Percentiles rank a stretch among this genome's conserved stretches.
Evolutionary conservation across 2,797 vertebrate species (phyloP).

Genomic region (Channallabes apus): DNA sequence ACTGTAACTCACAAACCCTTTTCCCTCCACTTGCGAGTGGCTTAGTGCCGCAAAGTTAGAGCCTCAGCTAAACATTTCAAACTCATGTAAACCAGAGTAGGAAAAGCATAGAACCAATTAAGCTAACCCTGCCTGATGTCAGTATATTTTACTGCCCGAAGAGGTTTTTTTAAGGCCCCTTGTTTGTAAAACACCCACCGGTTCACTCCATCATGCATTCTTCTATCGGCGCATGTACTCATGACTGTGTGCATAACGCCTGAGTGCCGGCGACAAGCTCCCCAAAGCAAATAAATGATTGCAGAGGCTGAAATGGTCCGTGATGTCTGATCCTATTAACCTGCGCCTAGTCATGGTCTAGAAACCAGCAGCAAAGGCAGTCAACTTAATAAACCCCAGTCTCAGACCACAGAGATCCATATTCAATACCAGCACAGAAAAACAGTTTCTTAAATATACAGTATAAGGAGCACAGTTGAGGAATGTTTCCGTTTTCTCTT

Average conservation of each 20-base stretch:
- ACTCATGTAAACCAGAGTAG: slow-evolving; percentile 46
- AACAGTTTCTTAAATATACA: slow-evolving; percentile 54
- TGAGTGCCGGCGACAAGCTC: slow-evolving; percentile 73
- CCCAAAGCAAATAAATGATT: slow-evolving; percentile 73
- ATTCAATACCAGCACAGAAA: slow-evolving; percentile 49
- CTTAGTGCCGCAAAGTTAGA: slow-evolving; percentile 50
- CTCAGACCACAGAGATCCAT: slow-evolving; percentile 35
- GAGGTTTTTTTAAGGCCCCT: slow-evolving; percentile 60
- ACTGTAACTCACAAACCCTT: slow-evolving; percentile 38
- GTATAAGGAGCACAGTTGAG: slow-evolving; percentile 46
- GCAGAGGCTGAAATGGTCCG: slow-evolving; percentile 63
- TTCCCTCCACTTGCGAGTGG: slow-evolving; percentile 32
- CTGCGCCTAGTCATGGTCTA: slow-evolving; percentile 57
- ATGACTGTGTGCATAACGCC: slow-evolving; percentile 64
- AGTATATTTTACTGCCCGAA: slow-evolving; percentile 61
- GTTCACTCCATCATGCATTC: slow-evolving; percentile 54
- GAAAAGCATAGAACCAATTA: slow-evolving; percentile 67
- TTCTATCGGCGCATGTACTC: slow-evolving; percentile 39
- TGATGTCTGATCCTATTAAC: slow-evolving; percentile 68
- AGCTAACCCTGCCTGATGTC: slow-evolving; percentile 67
- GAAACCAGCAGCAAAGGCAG: slow-evolving; percentile 60
- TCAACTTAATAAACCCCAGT: slow-evolving; percentile 51
- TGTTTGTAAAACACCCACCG: slow-evolving; percentile 64
- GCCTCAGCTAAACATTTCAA: slow-evolving; percentile 43
- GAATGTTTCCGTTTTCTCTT: slow-evolving; percentile 66